These are phyloP conservation scores for Microcebus lehilahytsara DNA, from an alignment of 2,113 vertebrate species.

Conservation along the genomic window DNA sequence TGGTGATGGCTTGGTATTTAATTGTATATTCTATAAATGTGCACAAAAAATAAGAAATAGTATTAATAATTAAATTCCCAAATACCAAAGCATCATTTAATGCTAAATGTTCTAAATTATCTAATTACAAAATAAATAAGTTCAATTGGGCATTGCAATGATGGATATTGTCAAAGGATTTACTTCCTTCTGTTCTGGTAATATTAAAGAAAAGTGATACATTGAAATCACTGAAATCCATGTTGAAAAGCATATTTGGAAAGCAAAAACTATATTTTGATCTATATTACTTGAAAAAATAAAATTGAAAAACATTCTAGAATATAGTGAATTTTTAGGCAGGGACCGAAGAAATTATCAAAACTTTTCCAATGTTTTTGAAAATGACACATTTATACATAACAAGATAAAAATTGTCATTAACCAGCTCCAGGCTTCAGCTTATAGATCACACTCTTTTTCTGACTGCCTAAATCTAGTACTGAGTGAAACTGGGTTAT, in stretches of 20 bases:
- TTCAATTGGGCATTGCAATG: not conserved
- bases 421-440: not conserved
- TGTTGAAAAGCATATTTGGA: not conserved
- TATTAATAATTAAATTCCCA: not conserved
- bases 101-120: not conserved
- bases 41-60: not conserved
- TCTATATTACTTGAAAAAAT: not conserved
- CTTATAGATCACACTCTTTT: not conserved
- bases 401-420: not conserved
- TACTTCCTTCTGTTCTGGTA: not conserved
- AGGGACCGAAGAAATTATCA: not conserved
- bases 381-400: not conserved
- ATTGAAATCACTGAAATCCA: not conserved
- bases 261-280: not conserved
- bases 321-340: not conserved
- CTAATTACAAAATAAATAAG: conserved; percentile 18
- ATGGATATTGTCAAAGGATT: not conserved
- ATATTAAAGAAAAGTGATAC: not conserved
- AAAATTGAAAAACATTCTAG: not conserved
- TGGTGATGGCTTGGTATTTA: not conserved
- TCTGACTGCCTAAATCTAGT: not conserved
- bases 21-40: not conserved
- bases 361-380: not conserved
- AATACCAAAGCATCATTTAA: not conserved
- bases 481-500: fast-evolving